phyloP scores from a whole-genome alignment of 2,888 invertebrate genomes.

The Hypena proboscidalis region DNA sequence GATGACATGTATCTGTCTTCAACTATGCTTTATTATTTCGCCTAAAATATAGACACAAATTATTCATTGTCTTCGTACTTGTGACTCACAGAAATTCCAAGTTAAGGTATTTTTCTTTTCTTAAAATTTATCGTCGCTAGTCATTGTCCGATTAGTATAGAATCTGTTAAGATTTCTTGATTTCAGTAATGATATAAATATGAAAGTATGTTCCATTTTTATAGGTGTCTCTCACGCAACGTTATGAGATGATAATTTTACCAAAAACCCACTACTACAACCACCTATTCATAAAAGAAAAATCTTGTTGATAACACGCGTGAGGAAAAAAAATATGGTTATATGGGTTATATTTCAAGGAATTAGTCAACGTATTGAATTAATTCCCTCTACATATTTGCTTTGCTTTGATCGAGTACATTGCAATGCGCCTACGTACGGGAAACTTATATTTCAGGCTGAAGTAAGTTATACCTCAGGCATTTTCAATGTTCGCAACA shows the following conservation, averaged over 20 bases:
- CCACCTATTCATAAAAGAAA: too few species aligned
- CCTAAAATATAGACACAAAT: slow-evolving; percentile 38
- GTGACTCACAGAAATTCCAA: slow-evolving; percentile 39
- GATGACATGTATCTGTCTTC: slow-evolving; percentile 60
- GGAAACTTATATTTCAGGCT: slow-evolving; percentile 2
- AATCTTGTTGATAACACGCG: too few species aligned
- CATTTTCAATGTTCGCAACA: slow-evolving; percentile 10
- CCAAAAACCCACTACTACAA: too few species aligned
- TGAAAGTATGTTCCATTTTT: too few species aligned
- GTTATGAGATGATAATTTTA: too few species aligned
- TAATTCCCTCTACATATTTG: too few species aligned
- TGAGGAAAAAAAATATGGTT: too few species aligned
- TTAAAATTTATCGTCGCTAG: slow-evolving; percentile 24
- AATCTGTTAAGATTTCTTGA: too few species aligned
- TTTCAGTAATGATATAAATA: too few species aligned
- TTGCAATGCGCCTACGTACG: neutral
- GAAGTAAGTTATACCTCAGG: slow-evolving; percentile 6
- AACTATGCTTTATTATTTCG: slow-evolving; percentile 24
- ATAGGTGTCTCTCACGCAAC: too few species aligned
- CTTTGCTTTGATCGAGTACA: neutral
- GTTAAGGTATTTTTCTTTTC: slow-evolving; percentile 29
- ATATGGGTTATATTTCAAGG: too few species aligned
- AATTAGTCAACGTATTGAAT: too few species aligned
- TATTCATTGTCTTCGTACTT: slow-evolving; percentile 38
- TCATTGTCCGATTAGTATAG: slow-evolving; percentile 16